Evolutionary conservation across 2,797 vertebrate genomes (phyloP).

Genomic region (Callimico goeldii): DNA sequence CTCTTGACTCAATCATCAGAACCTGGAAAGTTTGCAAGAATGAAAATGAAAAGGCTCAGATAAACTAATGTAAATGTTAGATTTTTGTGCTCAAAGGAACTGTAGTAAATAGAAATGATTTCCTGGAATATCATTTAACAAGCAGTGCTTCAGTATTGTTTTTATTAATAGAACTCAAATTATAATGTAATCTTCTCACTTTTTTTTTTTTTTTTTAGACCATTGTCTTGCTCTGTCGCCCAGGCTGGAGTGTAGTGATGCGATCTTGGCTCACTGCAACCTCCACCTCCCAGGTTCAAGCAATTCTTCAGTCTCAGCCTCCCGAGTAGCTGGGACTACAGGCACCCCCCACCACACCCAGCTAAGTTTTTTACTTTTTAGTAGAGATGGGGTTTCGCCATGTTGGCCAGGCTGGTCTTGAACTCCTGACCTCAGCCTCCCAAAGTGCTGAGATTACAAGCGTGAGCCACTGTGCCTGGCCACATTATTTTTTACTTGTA

Average conservation of each 20-base stretch:
- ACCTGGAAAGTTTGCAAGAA: conserved; percentile 12
- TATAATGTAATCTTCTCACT: background rate
- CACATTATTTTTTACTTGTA: background rate
- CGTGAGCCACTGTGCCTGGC: too few species aligned
- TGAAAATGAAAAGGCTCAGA: conserved; percentile 32
- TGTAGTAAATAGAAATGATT: background rate
- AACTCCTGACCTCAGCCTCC: background rate
- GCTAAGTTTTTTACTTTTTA: background rate
- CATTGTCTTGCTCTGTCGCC: too few species aligned
- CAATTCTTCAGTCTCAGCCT: background rate
- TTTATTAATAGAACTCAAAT: background rate
- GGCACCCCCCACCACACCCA: background rate
- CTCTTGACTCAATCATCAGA: background rate
- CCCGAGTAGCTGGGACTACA: background rate
- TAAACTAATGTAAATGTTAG: conserved; percentile 12
- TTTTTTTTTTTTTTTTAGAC: background rate
- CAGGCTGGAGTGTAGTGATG: too few species aligned
- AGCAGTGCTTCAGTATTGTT: background rate
- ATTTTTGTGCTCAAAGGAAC: background rate
- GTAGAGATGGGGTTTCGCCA: background rate
- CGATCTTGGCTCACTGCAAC: background rate
- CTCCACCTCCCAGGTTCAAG: background rate
- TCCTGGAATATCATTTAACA: background rate
- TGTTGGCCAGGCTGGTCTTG: background rate
- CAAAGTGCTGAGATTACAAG: background rate